Base-by-base conservation (phyloP, 2,888 invertebrate genomes). In the Lasioglossum oenotherae region DNA sequence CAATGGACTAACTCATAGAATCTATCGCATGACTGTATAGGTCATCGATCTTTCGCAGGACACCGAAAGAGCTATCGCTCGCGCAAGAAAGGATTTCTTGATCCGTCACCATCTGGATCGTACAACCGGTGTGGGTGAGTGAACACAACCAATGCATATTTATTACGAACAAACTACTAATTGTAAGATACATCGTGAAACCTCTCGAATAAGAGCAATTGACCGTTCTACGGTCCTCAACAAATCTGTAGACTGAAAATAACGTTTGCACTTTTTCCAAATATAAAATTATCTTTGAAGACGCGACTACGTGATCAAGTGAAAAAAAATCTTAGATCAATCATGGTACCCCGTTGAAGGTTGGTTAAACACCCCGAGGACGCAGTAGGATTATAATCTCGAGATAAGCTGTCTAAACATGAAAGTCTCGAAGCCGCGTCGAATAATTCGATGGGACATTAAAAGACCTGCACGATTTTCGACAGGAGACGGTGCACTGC, bases 71-170 rank as follows among this genome's bases (percentile, higher is more conserved):
- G 94, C 94, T 74, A 93, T 94, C 12, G 94, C 94, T 91, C 95
- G 94, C 85, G 95, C 96, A 93, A 96, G 97, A 96, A 96, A 97
- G 95, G 96, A 97, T 96, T 96, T 96, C 95, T 93, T 95, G 91
- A 96, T 97, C 92, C 96, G 97, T 90, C 97, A 97, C 95, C 97
- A 97, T 95, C 96, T 97, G 93, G 97, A 97, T 95, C 96, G 97
- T 93, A 97, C 97, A 78, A 97, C 97, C 84, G 97, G 97, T 91
- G 96, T 96, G 94, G 97, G 97, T 97, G 95, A 93, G 93, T 86
- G 19, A 35, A 4, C 23, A 19, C 23, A 8, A 16, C 0, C 0
- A 35, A 27, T 16, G 14, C 14, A 14, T 16, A 6, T 27, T 64
- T 14, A 14, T 4, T 12, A 27, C 1, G 14, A 60, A 60, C 0